Evolutionary conservation across 1,140 invertebrate species (phyloP).

Genomic region (Bombus soroeensis): DNA sequence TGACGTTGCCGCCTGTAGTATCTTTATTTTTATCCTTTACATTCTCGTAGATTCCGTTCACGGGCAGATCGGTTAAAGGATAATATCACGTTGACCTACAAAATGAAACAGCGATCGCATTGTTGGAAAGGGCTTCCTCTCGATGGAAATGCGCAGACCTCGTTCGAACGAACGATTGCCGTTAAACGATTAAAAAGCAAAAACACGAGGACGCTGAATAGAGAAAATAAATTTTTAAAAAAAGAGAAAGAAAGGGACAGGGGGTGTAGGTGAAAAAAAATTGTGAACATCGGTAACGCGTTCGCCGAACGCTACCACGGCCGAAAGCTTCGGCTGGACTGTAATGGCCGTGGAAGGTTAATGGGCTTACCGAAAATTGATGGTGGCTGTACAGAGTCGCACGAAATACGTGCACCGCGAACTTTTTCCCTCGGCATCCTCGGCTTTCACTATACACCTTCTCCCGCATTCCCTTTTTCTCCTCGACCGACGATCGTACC

Average conservation of each 20-base stretch:
- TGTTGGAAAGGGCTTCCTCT: neutral
- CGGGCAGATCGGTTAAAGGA: neutral
- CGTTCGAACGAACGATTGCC: neutral
- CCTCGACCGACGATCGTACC: conserved; percentile 38
- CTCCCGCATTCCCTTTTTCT: conserved; percentile 41
- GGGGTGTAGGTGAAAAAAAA: neutral
- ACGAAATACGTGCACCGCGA: conserved; percentile 69
- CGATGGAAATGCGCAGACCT: neutral
- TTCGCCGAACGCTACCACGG: conserved; percentile 36
- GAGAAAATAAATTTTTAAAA: conserved; percentile 29
- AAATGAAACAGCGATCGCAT: neutral
- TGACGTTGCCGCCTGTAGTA: neutral
- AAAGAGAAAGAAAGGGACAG: neutral
- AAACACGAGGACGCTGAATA: conserved; percentile 15
- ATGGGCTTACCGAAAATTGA: conserved; percentile 80
- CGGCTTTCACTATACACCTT: conserved; percentile 21
- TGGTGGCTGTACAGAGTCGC: conserved; percentile 67
- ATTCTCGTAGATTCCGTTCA: neutral
- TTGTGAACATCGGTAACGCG: conserved; percentile 70
- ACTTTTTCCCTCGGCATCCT: conserved; percentile 43
- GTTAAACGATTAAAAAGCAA: conserved; percentile 35
- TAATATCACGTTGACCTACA: neutral
- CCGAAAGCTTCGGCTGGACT: conserved; percentile 58
- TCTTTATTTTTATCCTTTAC: neutral
- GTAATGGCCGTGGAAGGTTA: conserved; percentile 70